Base-by-base conservation (phyloP, 2,888 invertebrate genomes). In the Andrena bicolor region DNA sequence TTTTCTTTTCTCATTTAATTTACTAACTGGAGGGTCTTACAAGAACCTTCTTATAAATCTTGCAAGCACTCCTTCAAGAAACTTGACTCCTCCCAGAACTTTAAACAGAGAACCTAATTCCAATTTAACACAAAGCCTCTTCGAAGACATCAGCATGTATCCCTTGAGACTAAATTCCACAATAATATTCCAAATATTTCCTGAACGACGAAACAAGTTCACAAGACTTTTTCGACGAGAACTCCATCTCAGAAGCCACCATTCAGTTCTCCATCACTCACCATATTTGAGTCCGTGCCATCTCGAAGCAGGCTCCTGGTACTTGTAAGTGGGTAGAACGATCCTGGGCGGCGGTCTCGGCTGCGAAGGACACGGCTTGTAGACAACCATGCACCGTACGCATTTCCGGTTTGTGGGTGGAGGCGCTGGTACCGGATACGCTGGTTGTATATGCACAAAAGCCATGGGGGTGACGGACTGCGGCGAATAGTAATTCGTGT, bases 361-460 rank as follows among this genome's bases (percentile, higher is more conserved):
- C 32, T 89, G 83, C 69, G 89, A 82, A 61, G 90, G 83, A 86
- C 93, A 93, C 13, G 92, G 92, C 68, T 93, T 92, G 84, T 93
- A 93, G 79, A 92, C 90, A 69, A 93, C 86, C 92, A 91, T 92
- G 83, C 93, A 93, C 69, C 90, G 88, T 74, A 90, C 85, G 85
- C 93, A 93, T 81, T 93, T 93, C 85, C 92, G 89, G 68, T 87
- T 91, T 16, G 88, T 78, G 73, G 90, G 83, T 63, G 88, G 76
- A 30, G 88, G 68, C 72, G 74, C 66, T 5, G 86, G 79, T 56
- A 81, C 76, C 80, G 84, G 83, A 77, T 83, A 86, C 41, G 88
- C 81, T 58, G 92, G 91, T 76, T 93, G 91, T 56, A 93, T 93
- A 80, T 92, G 92, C 76, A 93, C 92, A 71, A 92, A 93, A 8